Evolutionary conservation across 2,888 invertebrate genomes (phyloP), one percentile per base, ranked within the genome.

Genomic region (Dryobotodes eremita): DNA sequence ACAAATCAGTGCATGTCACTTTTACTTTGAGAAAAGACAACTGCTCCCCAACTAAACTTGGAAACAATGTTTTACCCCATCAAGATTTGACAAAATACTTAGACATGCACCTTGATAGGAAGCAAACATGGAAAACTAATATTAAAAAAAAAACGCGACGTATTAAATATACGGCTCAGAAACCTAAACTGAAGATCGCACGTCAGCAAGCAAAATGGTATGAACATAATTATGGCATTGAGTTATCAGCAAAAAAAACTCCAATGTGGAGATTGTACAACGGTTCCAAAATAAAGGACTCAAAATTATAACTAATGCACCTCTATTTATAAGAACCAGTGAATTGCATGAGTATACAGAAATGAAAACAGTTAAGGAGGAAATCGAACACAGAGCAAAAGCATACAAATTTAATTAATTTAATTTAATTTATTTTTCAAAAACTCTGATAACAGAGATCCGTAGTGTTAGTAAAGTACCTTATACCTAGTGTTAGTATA

Each of bases 251-350:
- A 26, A 48, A 59, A 26, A 71, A 46, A 8, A 26, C 42, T 42
- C 23, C 13, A 71, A 59, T 0, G 1, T 42, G 11, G 70, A 70
- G n/a, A 57, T 70, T 26, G n/a, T 70, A 42, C n/a, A 57, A 57
- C 20, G 57, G 10, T 57, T 70, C 6, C 70, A 70, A 55, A 57
- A 57, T 20, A 70, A 70, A n/a, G n/a, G 42, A n/a, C 57, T 70
- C 17, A 65, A 20, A 42, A 70, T n/a, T 23, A 57, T 57, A 70
- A 70, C 57, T 11, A 57, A 70, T 42, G 55, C 70, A 53, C 11
- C 55, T 42, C 17, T 70, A 17, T 70, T 70, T 42, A 70, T 70
- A n/a, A 42, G 42, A n/a, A 70, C 17, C n/a, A 55, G n/a, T 42
- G 70, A 71, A 46, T 71, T 71, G 17, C 20, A 71, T 26, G 59